Evolutionary conservation across 2,888 invertebrate genomes (phyloP), one percentile per base, ranked within the genome.

Genomic region (Axea sp.): DNA sequence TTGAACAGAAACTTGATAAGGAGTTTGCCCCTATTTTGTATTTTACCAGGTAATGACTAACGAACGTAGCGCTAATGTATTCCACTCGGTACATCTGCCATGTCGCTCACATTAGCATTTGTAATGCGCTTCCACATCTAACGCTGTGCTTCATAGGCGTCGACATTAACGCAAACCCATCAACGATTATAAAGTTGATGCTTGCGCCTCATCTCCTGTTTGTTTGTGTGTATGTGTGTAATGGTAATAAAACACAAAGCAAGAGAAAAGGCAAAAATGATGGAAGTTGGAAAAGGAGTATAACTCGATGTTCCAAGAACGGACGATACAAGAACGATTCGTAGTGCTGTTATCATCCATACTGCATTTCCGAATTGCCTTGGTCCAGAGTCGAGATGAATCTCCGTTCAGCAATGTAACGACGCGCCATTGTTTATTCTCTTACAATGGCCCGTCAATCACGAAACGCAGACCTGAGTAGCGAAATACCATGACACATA

Each of bases 41-140:
- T 83, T 83, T 84, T 83, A 78, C 78, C 76, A 82, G 82, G 82
- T 84, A 83, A 85, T 85, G 84, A 85, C 85, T 82, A 81, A 83
- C 84, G 83, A 80, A 82, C 83, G 84, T 80, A 82, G 81, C 82
- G 80, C 81, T 85, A 85, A 86, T 86, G 83, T 83, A 84, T 85
- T 84, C 84, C 77, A 81, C 78, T 81, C 80, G 80, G 81, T 83
- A 83, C 82, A 82, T 77, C 77, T 81, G 79, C 78, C 77, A 80
- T 82, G 83, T 79, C 80, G 82, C 79, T 81, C 81, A 82, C 83
- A 85, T 86, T 86, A 85, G 82, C 86, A 86, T 86, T 84, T 82
- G 85, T 84, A 85, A 86, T 84, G 84, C 81, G 81, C 77, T 72
- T 77, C 80, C 79, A 79, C 80, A 80, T 80, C 81, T 80, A 81